Conservation (phyloP, 1,140 invertebrate species). For the Ceratosolen solmsi region DNA sequence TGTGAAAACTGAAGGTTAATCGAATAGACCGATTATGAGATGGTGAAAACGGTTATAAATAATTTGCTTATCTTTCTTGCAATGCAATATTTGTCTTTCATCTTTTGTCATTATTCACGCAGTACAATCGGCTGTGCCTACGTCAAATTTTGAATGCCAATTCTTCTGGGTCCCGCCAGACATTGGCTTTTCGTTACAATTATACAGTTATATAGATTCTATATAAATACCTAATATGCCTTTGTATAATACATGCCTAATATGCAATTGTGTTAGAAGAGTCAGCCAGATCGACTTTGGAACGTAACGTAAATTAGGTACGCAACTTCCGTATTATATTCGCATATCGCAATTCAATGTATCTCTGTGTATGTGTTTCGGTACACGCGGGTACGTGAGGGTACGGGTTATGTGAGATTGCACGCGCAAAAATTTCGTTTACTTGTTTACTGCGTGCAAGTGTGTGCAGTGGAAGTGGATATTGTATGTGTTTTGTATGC, state of each 20-base stretch:
- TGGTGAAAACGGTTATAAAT: slow-evolving; percentile 21
- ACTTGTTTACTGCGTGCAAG: neutral
- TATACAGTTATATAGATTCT: slow-evolving; percentile 55
- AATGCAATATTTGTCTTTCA: neutral
- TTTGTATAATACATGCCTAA: slow-evolving; percentile 73
- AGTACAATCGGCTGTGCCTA: slow-evolving; percentile 28
- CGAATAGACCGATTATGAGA: slow-evolving; percentile 28
- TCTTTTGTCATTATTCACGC: slow-evolving; percentile 28
- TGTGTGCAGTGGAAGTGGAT: neutral
- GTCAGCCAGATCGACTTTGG: slow-evolving; percentile 64
- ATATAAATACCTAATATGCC: slow-evolving; percentile 72
- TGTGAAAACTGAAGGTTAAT: slow-evolving; percentile 30
- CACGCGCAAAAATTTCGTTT: neutral
- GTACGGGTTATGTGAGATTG: neutral
- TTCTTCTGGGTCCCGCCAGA: slow-evolving; percentile 65
- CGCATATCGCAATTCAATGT: neutral
- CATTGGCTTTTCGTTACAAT: slow-evolving; percentile 73
- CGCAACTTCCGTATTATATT: slow-evolving; percentile 47
- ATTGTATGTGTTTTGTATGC: slow-evolving; percentile 6
- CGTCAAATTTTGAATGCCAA: slow-evolving; percentile 50
- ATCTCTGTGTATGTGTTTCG: neutral
- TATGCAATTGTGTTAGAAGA: slow-evolving; percentile 71
- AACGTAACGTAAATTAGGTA: slow-evolving; percentile 51
- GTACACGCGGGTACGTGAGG: neutral
- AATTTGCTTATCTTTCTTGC: slow-evolving; percentile 33